Evolutionary conservation across 2,797 vertebrate genomes (phyloP), one percentile per base, ranked within the genome.

Genomic region (Psittacula derbiana): DNA sequence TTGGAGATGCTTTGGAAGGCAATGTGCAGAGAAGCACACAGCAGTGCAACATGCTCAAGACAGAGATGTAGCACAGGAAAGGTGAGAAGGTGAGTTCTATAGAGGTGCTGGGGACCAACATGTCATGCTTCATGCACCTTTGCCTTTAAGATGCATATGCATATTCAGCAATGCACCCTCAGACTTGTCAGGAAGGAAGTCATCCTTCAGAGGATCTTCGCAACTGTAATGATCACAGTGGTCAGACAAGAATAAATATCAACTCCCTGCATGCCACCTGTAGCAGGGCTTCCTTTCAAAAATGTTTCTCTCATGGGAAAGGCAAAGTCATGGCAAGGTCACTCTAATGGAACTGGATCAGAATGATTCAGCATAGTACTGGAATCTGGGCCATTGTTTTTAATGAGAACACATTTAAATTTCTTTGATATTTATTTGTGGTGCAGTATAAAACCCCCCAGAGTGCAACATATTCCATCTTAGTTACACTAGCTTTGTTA

Each of bases 361-460:
- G 79, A 94, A 91, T 96, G 86, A 97, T 96, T 97, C 91, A 97
- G 90, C 24, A 21, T 80, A 86, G 74, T 55, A 61, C 18, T 88
- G 31, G 81, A 97, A 97, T 96, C 88, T 97, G 94, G 94, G 96
- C 93, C 90, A 95, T 57, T 82, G 75, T 86, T 38, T 97, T 96
- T 97, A 97, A 97, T 96, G 90, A 97, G 85, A 97, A 94, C 80
- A 80, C 67, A 97, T 97, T 97, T 97, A 97, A 97, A 98, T 97
- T 82, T 98, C 92, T 98, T 97, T 97, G 94, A 95, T 97, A 95
- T 97, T 97, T 97, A 84, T 97, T 94, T 95, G 83, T 95, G 79
- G 86, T 95, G 96, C 71, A 74, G 28, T 75, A 90, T 87, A 73
- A 95, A 97, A 96, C 19, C 46, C 91, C 69, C 67, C 78, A 91